Base-by-base conservation (phyloP, 2,113 vertebrate species). In the Chiloscyllium plagiosum region DNA sequence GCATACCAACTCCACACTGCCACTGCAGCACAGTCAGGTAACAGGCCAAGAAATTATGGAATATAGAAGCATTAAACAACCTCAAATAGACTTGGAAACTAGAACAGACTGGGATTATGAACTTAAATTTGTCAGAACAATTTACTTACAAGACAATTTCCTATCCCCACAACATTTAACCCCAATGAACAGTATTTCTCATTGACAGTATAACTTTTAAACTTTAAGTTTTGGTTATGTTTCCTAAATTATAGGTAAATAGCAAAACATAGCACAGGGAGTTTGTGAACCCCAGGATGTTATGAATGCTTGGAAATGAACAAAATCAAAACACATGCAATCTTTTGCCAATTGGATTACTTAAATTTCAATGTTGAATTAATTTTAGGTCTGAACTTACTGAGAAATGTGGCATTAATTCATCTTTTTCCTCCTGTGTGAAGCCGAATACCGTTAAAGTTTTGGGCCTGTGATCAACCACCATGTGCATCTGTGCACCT, bases 401-500 rank as follows among this genome's bases (percentile, higher is more conserved):
- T 97, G 99, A 97, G 97, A 99, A 99, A 97, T 99, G 99, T 22
- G 98, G 98, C 97, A 98, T 97, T 65, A 99, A 97, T 96, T 99
- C 99, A 68, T 99, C 99, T 95, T 99, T 99, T 61, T 99, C 99
- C 96, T 99, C 99, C 86, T 98, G 98, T 1, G 97, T 96, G 87
- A 99, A 98, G 80, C 98, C 99, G 78, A 98, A 96, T 22, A 99
- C 98, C 10, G 98, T 96, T 56, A 99, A 97, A 0, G 99, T 98
- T 97, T 98, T 98, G 96, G 99, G 99, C 22, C 99, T 98, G 96
- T 99, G 99, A 96, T 99, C 99, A 19, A 99, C 99, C 96, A 98
- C 98, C 99, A 99, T 99, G n/a, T 99, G 99, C 96, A 98, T 99
- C 70, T 97, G 86, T 65, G 98, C 97, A 0, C 98, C 97, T 19